Conservation (phyloP, 2,113 vertebrate species). For the Cebus imitator region DNA sequence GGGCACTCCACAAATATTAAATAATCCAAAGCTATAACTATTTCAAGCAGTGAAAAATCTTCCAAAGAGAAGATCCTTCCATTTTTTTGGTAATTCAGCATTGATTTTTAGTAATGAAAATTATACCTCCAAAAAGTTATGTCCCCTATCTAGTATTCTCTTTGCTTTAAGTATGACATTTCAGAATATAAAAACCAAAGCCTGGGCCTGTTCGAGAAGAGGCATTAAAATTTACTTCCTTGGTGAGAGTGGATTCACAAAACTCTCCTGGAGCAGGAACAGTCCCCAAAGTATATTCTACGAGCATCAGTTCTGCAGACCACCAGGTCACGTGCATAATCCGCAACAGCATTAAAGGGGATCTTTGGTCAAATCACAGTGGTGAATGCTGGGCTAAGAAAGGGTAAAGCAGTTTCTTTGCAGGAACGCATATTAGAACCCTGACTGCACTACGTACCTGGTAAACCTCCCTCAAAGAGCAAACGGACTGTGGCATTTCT, state of each 20-base stretch:
- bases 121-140: background rate
- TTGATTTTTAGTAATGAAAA: background rate
- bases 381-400: background rate
- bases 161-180: background rate
- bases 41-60: conserved; percentile 15
- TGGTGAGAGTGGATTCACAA: background rate
- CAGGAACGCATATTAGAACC: background rate
- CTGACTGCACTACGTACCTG: background rate
- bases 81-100: background rate
- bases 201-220: background rate
- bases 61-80: background rate
- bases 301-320: background rate
- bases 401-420: background rate
- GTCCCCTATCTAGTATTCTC: background rate
- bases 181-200: background rate
- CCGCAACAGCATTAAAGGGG: background rate
- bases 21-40: background rate
- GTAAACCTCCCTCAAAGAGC: background rate
- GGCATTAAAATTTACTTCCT: background rate
- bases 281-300: background rate
- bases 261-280: background rate
- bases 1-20: background rate
- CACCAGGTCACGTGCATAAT: too few relatives aligned
- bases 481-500: background rate
- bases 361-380: background rate